Evolutionary conservation across 2,797 vertebrate species (phyloP).

Genomic region (Thripadectes ignobilis): DNA sequence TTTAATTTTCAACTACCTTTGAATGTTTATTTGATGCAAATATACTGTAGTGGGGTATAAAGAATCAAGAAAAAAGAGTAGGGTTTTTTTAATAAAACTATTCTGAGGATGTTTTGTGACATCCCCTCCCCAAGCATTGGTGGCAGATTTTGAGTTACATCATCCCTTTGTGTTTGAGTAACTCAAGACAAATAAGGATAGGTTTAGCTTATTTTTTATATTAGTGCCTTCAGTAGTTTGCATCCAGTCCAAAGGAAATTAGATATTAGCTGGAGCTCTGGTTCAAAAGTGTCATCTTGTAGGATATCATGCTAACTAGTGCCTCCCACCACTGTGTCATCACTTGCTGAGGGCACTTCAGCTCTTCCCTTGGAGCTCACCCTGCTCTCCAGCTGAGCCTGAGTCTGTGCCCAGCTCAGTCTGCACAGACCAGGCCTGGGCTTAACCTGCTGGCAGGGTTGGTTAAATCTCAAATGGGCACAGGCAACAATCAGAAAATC

Average conservation of each 20-base stretch:
- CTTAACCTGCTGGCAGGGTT: neutral
- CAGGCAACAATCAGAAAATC: neutral
- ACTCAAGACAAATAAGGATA: neutral
- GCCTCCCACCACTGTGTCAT: neutral
- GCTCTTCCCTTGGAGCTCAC: neutral
- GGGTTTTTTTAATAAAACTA: neutral
- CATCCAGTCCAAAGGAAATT: neutral
- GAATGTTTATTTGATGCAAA: neutral
- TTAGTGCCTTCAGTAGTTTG: neutral
- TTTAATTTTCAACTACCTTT: neutral
- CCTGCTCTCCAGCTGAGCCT: neutral
- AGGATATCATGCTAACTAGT: no score
- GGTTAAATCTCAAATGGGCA: neutral
- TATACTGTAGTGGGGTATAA: neutral
- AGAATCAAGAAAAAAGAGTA: neutral
- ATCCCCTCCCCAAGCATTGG: no score
- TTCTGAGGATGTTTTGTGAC: neutral
- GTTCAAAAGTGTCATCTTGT: neutral
- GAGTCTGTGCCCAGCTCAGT: accelerated
- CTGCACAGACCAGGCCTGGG: neutral
- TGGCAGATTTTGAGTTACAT: neutral
- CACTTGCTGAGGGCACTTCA: neutral
- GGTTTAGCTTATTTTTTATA: neutral
- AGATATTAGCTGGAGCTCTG: neutral
- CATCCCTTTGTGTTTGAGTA: neutral